Evolutionary conservation across 2,888 invertebrate species (phyloP).

Genomic region (Zygogramma bicolorata): DNA sequence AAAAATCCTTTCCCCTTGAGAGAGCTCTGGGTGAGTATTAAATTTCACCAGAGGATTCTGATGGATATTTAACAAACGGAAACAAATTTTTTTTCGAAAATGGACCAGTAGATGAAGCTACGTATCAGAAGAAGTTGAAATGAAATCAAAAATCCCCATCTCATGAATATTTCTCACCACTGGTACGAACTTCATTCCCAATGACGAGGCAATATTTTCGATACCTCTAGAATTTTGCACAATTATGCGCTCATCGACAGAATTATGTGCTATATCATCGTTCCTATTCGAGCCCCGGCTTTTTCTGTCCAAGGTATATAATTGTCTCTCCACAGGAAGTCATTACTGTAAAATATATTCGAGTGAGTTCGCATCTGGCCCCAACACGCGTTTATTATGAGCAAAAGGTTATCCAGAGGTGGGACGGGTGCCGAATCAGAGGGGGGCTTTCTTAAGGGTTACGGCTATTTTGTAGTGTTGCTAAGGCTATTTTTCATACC

Average conservation of each 20-base stretch:
- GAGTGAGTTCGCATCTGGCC: conserved; percentile 56
- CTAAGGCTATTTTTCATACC: too few relatives aligned
- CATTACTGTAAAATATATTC: conserved; percentile 59
- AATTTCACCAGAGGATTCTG: too few relatives aligned
- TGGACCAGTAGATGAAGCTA: too few relatives aligned
- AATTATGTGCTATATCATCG: conserved; percentile 57
- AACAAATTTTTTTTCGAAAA: too few relatives aligned
- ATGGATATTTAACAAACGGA: too few relatives aligned
- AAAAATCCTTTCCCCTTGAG: too few relatives aligned
- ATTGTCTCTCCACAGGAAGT: conserved; percentile 62
- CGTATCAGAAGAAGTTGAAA: too few relatives aligned
- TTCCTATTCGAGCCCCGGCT: conserved; percentile 47
- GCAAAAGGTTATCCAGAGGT: conserved; percentile 21
- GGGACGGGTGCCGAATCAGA: too few relatives aligned
- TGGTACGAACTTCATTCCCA: background rate
- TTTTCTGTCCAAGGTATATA: conserved; percentile 51
- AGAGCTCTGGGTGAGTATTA: too few relatives aligned
- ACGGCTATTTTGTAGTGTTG: too few relatives aligned
- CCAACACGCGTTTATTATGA: conserved; percentile 48
- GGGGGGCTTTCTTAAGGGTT: too few relatives aligned
- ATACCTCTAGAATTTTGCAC: conserved; percentile 12
- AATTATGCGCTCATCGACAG: conserved; percentile 25
- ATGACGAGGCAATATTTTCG: background rate
- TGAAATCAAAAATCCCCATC: too few relatives aligned
- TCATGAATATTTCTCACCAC: background rate